phyloP scores from a whole-genome alignment of 1,140 invertebrate genomes.

The Argopecten irradians region DNA sequence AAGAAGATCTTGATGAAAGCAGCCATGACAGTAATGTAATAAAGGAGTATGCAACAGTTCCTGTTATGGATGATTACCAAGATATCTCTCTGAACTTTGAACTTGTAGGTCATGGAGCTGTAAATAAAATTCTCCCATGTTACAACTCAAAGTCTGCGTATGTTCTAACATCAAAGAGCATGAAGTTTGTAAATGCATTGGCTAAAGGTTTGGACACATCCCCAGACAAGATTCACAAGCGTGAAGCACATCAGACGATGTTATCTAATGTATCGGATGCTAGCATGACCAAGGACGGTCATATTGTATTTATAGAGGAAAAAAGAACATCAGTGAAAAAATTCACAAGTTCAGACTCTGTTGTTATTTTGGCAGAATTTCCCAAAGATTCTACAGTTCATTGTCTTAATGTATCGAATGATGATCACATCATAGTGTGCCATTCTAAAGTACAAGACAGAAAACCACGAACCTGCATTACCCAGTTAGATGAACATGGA shows the following conservation, averaged over 20 bases:
- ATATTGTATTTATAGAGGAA: constrained; percentile 10
- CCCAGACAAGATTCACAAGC: background rate
- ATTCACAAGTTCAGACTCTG: background rate
- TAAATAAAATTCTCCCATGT: background rate
- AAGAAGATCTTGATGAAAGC: background rate
- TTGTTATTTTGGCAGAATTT: background rate
- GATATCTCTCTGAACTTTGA: background rate
- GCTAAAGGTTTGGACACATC: background rate
- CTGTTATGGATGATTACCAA: background rate
- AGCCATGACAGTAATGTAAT: background rate
- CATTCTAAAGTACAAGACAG: background rate
- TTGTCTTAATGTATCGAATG: background rate
- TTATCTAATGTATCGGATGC: background rate
- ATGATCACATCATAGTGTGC: background rate
- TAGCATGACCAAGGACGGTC: background rate
- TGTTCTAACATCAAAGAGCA: background rate
- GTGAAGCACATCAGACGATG: background rate
- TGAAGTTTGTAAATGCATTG: constrained; percentile 8
- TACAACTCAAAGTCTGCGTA: background rate
- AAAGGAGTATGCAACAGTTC: background rate
- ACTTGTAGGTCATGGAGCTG: background rate
- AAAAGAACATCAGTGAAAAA: background rate
- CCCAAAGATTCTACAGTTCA: background rate
- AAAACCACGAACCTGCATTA: background rate
- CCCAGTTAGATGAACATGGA: background rate